Conservation (phyloP, 2,888 invertebrate genomes). For the Drosophila nr. perissopoda region DNA sequence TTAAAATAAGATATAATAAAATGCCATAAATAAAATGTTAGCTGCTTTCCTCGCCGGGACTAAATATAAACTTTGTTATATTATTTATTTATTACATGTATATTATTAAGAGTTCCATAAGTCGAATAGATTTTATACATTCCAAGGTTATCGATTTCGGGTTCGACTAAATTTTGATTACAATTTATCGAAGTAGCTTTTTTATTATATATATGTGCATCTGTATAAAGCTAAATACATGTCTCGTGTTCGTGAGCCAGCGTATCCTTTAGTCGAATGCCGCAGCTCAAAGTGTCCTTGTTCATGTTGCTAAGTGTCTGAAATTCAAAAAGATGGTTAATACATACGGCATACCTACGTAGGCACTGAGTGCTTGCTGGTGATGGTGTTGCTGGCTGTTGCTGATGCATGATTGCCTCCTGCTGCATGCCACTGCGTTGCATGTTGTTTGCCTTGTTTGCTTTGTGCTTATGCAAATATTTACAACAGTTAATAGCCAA, state of each 20-base stretch:
- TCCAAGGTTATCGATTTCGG: too few species aligned
- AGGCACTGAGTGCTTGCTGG: conserved; percentile 20
- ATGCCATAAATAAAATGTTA: too few species aligned
- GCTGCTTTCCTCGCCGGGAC: too few species aligned
- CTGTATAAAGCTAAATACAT: background rate
- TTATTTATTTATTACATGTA: too few species aligned
- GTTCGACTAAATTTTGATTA: too few species aligned
- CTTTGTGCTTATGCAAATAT: conserved; percentile 73
- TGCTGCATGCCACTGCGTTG: conserved; percentile 27
- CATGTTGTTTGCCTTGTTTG: conserved; percentile 56
- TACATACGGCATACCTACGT: conserved; percentile 4
- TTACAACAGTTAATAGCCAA: conserved; percentile 76
- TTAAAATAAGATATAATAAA: too few species aligned
- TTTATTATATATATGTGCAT: background rate
- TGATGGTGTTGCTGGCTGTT: conserved; percentile 12
- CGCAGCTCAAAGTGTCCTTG: conserved; percentile 1
- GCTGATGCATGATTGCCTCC: conserved; percentile 14
- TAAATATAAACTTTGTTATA: too few species aligned
- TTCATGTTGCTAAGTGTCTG: conserved; percentile 48
- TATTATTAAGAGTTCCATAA: too few species aligned
- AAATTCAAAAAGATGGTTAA: conserved; percentile 38
- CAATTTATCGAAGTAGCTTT: too few species aligned
- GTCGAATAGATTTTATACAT: too few species aligned
- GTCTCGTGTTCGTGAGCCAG: background rate
- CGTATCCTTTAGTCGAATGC: conserved; percentile 1